A percentile compares a stretch with the other conserved stretches of the same genome.
These are phyloP conservation scores for Cantharis rufa DNA, from an alignment of 2,888 invertebrate genomes.

Conservation along the genomic window DNA sequence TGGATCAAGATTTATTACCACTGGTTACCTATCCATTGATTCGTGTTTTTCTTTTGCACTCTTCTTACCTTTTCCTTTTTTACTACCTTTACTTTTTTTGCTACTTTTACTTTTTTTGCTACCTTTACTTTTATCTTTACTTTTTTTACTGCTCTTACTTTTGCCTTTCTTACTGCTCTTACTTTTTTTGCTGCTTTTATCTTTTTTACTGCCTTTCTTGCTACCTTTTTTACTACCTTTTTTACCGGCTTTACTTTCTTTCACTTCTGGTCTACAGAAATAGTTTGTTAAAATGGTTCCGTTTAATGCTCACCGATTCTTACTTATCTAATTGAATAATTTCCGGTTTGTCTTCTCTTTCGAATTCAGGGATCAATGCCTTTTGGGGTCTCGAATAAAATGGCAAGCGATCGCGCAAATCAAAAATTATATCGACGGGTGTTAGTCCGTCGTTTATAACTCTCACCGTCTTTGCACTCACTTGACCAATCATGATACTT, in stretches of 20 bases:
- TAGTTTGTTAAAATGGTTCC: background rate
- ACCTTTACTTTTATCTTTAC: slow-evolving; percentile 23
- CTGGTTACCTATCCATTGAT: background rate
- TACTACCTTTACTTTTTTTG: slow-evolving; percentile 30
- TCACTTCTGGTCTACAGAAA: slow-evolving; percentile 16
- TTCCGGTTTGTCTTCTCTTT: slow-evolving; percentile 32
- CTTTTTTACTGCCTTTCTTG: slow-evolving; percentile 1
- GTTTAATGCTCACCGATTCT: background rate
- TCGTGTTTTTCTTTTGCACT: background rate
- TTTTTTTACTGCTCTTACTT: slow-evolving; percentile 19
- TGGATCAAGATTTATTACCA: background rate
- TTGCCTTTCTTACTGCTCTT: slow-evolving; percentile 15
- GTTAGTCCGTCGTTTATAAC: slow-evolving; percentile 64
- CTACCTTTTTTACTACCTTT: slow-evolving; percentile 9
- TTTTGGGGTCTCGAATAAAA: slow-evolving; percentile 34
- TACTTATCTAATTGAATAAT: background rate
- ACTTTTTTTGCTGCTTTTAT: slow-evolving; percentile 24
- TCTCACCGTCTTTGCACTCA: slow-evolving; percentile 58
- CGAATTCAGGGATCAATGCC: slow-evolving; percentile 39
- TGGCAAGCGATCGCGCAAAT: slow-evolving; percentile 59
- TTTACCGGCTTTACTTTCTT: slow-evolving; percentile 20
- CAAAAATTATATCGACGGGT: slow-evolving; percentile 60
- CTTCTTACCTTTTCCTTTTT: slow-evolving; percentile 5
- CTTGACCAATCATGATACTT: slow-evolving; percentile 55
- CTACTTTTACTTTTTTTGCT: slow-evolving; percentile 10